phyloP scores from a whole-genome alignment of 2,888 invertebrate species.

The Ceratothoa steindachneri region DNA sequence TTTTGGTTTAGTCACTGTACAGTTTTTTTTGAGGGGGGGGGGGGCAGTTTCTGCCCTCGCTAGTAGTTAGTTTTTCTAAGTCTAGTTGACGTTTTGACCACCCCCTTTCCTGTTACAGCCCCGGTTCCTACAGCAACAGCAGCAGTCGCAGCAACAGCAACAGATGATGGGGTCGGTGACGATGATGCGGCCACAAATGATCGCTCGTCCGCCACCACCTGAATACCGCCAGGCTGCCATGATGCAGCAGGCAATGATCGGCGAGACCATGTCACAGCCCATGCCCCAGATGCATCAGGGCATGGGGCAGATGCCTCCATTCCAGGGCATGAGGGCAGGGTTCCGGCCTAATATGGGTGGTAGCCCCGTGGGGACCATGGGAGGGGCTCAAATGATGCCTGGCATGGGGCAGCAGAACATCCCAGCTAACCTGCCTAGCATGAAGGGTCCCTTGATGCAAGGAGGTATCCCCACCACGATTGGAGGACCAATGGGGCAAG shows the following conservation, averaged over 20 bases:
- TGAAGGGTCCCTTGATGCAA: slow-evolving; percentile 32
- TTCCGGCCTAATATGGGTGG: slow-evolving; percentile 39
- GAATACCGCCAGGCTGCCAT: slow-evolving; percentile 37
- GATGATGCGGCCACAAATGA: slow-evolving; percentile 38
- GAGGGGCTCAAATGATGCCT: slow-evolving; percentile 32
- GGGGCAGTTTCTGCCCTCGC: no score
- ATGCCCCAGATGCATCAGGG: slow-evolving; percentile 37
- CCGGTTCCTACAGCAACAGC: not conserved
- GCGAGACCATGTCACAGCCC: slow-evolving; percentile 31
- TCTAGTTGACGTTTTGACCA: no score
- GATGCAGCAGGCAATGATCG: slow-evolving; percentile 37
- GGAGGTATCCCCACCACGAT: slow-evolving; percentile 25
- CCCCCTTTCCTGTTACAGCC: no score
- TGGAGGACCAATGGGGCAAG: not conserved
- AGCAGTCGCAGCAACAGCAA: no score
- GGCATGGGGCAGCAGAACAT: slow-evolving; percentile 36
- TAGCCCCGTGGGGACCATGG: slow-evolving; percentile 35
- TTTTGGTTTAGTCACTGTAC: no score
- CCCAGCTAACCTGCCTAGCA: slow-evolving; percentile 37
- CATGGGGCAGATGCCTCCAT: slow-evolving; percentile 40
- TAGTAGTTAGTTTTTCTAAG: no score
- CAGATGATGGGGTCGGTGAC: slow-evolving; percentile 36
- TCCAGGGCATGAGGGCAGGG: slow-evolving; percentile 32
- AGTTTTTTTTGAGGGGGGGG: no score
- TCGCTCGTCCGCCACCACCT: slow-evolving; percentile 45